Percentiles rank a stretch among this genome's conserved stretches.
Conservation (phyloP, 2,888 invertebrate species). For the Hemicrepidius hirtus region DNA sequence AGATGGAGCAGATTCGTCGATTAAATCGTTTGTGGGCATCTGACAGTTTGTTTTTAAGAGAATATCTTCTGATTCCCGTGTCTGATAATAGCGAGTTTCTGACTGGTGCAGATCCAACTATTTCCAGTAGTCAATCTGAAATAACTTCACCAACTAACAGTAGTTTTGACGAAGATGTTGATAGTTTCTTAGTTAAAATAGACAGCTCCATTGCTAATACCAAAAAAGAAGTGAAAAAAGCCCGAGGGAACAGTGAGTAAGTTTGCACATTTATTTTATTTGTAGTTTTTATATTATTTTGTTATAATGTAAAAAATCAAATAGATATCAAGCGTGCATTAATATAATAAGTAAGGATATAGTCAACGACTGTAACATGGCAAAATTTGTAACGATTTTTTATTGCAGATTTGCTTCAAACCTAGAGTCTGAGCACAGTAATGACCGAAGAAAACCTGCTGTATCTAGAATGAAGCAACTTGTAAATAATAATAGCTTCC, state of each 20-base stretch:
- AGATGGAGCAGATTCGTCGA: conserved; percentile 96
- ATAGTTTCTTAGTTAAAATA: conserved; percentile 88
- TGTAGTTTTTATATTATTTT: too few relatives aligned
- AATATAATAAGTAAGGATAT: too few relatives aligned
- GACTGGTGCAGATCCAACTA: conserved; percentile 68
- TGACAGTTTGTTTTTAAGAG: conserved; percentile 93
- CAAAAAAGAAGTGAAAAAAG: conserved; percentile 87
- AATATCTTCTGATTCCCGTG: conserved; percentile 90
- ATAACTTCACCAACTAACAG: conserved; percentile 75
- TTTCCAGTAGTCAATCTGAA: conserved; percentile 71
- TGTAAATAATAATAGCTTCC: conserved; percentile 67
- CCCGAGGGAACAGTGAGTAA: conserved; percentile 89
- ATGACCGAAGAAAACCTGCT: conserved; percentile 66
- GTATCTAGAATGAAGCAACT: conserved; percentile 69
- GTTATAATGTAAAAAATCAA: not conserved
- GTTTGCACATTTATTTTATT: conserved; percentile 67
- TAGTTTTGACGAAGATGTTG: conserved; percentile 83
- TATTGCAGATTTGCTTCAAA: conserved; percentile 61
- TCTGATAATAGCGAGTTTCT: conserved; percentile 79
- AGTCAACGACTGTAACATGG: too few relatives aligned
- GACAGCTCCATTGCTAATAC: conserved; percentile 90
- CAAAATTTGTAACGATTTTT: not conserved
- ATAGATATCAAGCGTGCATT: too few relatives aligned
- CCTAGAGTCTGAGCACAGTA: conserved; percentile 57
- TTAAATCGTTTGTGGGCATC: conserved; percentile 94